Conservation (phyloP, 2,113 vertebrate genomes). For the Bucco capensis region DNA sequence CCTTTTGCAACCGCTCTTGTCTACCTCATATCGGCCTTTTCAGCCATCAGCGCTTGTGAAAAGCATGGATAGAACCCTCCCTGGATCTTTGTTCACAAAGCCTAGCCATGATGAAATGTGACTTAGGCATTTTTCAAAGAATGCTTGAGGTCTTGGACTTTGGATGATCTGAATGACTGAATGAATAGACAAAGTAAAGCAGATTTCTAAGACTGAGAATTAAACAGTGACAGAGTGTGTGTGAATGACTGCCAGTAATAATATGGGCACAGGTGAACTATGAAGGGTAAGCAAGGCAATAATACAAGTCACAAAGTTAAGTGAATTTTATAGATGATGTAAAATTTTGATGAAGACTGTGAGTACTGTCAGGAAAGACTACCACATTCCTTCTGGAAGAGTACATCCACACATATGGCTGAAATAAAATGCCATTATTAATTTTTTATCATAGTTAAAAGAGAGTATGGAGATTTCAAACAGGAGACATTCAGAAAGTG, state of each 20-base stretch:
- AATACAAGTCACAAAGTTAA: neutral
- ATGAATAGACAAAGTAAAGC: neutral
- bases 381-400: neutral
- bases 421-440: neutral
- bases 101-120: too few relatives aligned
- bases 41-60: too few relatives aligned
- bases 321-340: neutral
- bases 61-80: too few relatives aligned
- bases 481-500: slow-evolving; percentile 75
- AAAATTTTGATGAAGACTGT: neutral
- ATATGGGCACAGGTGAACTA: neutral
- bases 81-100: too few relatives aligned
- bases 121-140: neutral
- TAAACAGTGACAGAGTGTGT: neutral
- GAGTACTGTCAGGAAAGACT: neutral
- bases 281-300: neutral
- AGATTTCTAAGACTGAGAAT: neutral
- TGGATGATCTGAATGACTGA: neutral
- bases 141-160: neutral
- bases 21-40: too few relatives aligned
- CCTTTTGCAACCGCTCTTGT: too few relatives aligned
- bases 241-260: neutral
- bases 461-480: slow-evolving; percentile 72
- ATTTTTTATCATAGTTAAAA: slow-evolving; percentile 71
- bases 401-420: neutral